Evolutionary conservation across 2,888 invertebrate species (phyloP), one percentile per base, ranked within the genome.

Genomic region (Poecilus cupreus): DNA sequence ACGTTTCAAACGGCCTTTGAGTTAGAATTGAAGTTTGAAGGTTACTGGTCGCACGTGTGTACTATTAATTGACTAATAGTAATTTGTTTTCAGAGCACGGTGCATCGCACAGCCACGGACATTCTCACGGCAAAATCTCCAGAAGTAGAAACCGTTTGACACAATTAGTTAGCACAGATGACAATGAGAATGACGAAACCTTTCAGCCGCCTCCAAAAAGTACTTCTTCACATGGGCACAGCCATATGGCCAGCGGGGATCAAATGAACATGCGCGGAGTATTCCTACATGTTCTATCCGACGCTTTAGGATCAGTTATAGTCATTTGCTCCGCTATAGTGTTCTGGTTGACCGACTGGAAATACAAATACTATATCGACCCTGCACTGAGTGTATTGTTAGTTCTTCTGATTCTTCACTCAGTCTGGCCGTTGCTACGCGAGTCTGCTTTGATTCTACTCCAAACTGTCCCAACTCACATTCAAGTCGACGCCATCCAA

Each of bases 231-330:
- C 89, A 84, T 87, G 87, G 85, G 85, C 92, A 92, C 84, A 90
- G 90, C 3, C 92, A 92, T 85, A 89, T 91, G 79, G 91, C 90
- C 84, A 92, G 94, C 87, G 92, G 95, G 0, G 94, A 94, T 1
- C 96, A 98, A 88, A 95, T 99, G 95, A 99, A 99, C 88, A 99
- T 99, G 98, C 94, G 97, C 78, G 99, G 98, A n/a, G 99, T 99
- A n/a, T 99, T 99, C 89, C 91, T 99, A 78, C 99, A 99, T 88
- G 96, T 99, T 3, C 90, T 99, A 43, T 98, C 98, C 68, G 99
- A 99, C 90, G 99, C 99, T 18, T 90, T 99, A 68, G 99, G 99
- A 76, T 97, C 97, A 0, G 93, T 97, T 0, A 96, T 98, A 85
- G 98, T 98, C 10, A 95, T 97, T 57, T 92, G 95, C 64, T 97